Base-by-base conservation (phyloP, 2,888 invertebrate species). In the Anoplius nigerrimus region DNA sequence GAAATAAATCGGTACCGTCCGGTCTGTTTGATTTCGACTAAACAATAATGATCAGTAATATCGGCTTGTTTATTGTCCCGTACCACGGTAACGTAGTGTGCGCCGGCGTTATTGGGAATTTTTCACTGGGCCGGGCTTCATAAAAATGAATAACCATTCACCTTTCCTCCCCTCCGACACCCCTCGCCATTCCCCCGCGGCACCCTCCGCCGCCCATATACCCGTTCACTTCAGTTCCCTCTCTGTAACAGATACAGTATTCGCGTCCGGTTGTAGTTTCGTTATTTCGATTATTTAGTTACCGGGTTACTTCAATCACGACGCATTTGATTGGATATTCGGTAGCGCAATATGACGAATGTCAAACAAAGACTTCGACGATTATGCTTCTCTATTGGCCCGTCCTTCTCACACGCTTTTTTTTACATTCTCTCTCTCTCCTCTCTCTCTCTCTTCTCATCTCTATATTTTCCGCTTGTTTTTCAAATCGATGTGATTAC, bases 11-110 rank as follows among this genome's bases (percentile, higher is more conserved):
- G 64, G 21, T 45, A 34, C 59, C 51, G 62, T 52, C 55, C 62
- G 61, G 60, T 66, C 60, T 66, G 75, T 75, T 75, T 72, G 69
- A 71, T 66, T 78, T 68, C 71, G 71, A 59, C 75, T 75, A 76
- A 79, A 77, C 71, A 77, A 74, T 78, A 75, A 79, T 80, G 74
- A 74, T 75, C 63, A 45, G 69, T 78, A 78, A 77, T 74, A 75
- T 80, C 64, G 78, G 71, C 68, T 73, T 72, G 75, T 79, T 78
- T 78, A 79, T 79, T 72, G 74, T 75, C 43, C 68, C 57, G 51
- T 62, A 55, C 59, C 57, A 54, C 22, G 34, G 56, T 48, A 61
- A 62, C 62, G 53, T 59, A 62, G 21, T 55, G 42, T 55, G 42
- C 34, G 13, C 16, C 55, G 55, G 22, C 56, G 66, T 67, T 76